Base-by-base conservation (phyloP, 2,113 vertebrate species). In the Corvus cornix region DNA sequence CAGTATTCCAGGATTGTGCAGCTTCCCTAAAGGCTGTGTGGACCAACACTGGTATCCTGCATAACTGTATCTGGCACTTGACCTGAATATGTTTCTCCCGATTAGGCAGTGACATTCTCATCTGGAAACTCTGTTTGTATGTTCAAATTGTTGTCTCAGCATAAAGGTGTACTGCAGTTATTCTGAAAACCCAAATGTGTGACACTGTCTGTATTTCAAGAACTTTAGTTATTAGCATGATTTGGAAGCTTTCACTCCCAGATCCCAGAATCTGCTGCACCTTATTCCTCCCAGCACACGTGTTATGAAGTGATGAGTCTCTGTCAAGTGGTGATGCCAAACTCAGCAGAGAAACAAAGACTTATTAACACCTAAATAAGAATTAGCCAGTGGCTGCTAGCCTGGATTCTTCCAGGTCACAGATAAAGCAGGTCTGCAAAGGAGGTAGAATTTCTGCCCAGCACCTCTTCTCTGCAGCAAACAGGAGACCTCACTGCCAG, bases 71-170 rank as follows among this genome's bases (percentile, higher is more conserved):
- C 94, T 97, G 97, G 97, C 97, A 95, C 87, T 97, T 98, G 98
- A 97, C 97, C 98, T 97, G 94, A 98, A 98, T 98, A 95, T 95
- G 96, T 91, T 98, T 97, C 96, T 97, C 94, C 62, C 10, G 11
- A 98, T 98, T 96, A 98, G 93, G 90, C 96, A 96, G 95, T 93
- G 97, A 96, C 97, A 97, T 97, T 97, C 95, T 97, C 96, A 96
- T 95, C 94, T 78, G 70, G 79, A 94, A 97, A 94, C 76, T 76
- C 90, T 59, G 28, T 92, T 93, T 95, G 73, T 68, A 48, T 73
- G 48, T 59, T 72, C 79, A 78, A 84, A 94, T 44, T 93, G 83
- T 93, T 90, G 77, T 77, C 74, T 97, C 87, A 92, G 95, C 85
- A 80, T 27, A 97, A 94, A 96, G 89, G 95, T 88, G 84, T 56